These are phyloP conservation scores for Lagria hirta DNA, from an alignment of 2,888 invertebrate species.

Conservation along the genomic window DNA sequence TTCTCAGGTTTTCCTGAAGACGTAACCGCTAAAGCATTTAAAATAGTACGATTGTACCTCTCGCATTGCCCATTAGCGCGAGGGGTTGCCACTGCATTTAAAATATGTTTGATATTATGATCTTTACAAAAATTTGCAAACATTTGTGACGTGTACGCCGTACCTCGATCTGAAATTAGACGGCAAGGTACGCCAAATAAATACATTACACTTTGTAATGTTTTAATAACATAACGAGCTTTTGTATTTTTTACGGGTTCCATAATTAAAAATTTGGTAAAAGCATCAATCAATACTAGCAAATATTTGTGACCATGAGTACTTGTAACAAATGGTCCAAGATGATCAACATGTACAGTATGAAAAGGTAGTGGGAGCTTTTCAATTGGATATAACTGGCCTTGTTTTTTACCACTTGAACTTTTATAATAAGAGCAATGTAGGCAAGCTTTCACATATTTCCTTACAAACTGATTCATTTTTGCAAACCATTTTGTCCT, in stretches of 20 bases:
- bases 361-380: slow-evolving; percentile 22
- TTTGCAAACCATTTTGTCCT: slow-evolving; percentile 35
- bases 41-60: slow-evolving; percentile 16
- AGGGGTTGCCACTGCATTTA: slow-evolving; percentile 25
- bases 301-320: slow-evolving; percentile 32
- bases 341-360: slow-evolving; percentile 34
- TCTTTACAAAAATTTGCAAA: slow-evolving; percentile 21
- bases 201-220: slow-evolving; percentile 25
- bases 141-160: slow-evolving; percentile 25
- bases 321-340: slow-evolving; percentile 37
- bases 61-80: slow-evolving; percentile 23
- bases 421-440: slow-evolving; percentile 38
- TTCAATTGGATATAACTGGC: slow-evolving; percentile 38
- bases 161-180: slow-evolving; percentile 26
- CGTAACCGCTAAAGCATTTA: slow-evolving; percentile 5
- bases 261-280: slow-evolving; percentile 38
- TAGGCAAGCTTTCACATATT: slow-evolving; percentile 40
- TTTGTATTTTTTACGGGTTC: slow-evolving; percentile 33
- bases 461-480: slow-evolving; percentile 35
- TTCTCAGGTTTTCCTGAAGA: slow-evolving; percentile 25
- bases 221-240: slow-evolving; percentile 24
- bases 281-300: slow-evolving; percentile 35
- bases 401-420: slow-evolving; percentile 30
- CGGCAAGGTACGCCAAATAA: slow-evolving; percentile 33
- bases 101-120: slow-evolving; percentile 24